A percentile compares a stretch with the other conserved stretches of the same genome.
phyloP scores from a whole-genome alignment of 2,797 vertebrate genomes.

The Anableps anableps region DNA sequence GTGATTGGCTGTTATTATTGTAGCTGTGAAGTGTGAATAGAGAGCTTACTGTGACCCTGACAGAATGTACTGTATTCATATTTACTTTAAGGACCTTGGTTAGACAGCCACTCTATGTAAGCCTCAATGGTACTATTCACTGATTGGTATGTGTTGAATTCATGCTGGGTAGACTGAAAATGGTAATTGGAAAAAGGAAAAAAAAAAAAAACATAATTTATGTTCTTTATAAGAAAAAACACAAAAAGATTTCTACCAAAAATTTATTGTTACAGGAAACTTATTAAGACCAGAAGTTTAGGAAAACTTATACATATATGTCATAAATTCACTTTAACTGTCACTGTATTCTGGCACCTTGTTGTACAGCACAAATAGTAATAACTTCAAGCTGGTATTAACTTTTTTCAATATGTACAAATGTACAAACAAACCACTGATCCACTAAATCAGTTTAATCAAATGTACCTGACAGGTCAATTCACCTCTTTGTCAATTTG shows the following conservation, averaged over 20 bases:
- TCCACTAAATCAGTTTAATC: neutral
- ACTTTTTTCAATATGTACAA: neutral
- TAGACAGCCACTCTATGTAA: slow-evolving; percentile 54
- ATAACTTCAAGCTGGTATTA: neutral
- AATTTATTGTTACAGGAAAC: neutral
- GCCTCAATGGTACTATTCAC: slow-evolving; percentile 57
- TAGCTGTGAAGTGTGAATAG: slow-evolving; percentile 66
- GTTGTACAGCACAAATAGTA: neutral
- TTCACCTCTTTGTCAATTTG: neutral
- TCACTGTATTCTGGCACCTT: neutral
- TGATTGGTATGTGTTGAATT: slow-evolving; percentile 36
- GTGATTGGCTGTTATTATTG: slow-evolving; percentile 70
- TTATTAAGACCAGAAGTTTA: neutral
- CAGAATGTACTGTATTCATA: slow-evolving; percentile 74
- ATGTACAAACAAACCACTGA: neutral
- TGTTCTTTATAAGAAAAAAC: neutral
- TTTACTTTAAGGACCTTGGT: slow-evolving; percentile 69
- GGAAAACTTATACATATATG: neutral
- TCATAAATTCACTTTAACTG: neutral
- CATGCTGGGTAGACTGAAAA: slow-evolving; percentile 21
- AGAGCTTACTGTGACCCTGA: slow-evolving; percentile 69
- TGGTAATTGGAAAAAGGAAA: neutral
- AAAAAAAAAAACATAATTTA: neutral
- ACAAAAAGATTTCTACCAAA: neutral
- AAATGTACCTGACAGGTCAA: neutral